phyloP scores from a whole-genome alignment of 1,140 invertebrate genomes.

The Octopus sinensis region DNA sequence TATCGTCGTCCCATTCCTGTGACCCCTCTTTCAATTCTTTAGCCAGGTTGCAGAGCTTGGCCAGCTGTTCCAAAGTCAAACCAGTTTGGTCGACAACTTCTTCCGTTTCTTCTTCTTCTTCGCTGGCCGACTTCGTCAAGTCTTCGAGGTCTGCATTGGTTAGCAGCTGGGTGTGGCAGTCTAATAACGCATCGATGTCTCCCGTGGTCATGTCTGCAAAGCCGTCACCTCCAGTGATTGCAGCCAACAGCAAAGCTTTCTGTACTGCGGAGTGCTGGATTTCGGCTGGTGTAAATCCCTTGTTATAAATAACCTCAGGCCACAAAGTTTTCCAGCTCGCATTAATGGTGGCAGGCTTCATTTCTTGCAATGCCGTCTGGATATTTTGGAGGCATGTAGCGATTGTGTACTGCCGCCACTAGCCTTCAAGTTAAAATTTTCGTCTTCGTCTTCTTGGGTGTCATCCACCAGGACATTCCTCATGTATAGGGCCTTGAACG shows the following conservation, averaged over 20 bases:
- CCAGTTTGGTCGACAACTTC: not conserved
- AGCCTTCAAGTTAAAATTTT: not conserved
- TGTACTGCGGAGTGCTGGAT: not conserved
- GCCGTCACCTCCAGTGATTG: not conserved
- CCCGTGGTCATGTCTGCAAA: not conserved
- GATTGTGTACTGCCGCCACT: not conserved
- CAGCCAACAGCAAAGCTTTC: not conserved
- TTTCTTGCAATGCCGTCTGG: not conserved
- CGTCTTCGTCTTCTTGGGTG: not conserved
- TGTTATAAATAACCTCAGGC: not conserved
- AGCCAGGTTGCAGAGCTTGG: not conserved
- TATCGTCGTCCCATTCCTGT: not conserved
- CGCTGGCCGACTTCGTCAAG: not conserved
- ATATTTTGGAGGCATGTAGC: not conserved
- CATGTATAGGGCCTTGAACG: conserved; percentile 19
- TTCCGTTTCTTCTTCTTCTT: not conserved
- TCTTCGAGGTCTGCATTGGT: not conserved
- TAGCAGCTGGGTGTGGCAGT: not conserved
- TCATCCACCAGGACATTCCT: not conserved
- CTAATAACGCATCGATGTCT: not conserved
- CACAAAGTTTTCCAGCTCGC: not conserved
- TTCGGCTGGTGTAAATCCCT: not conserved
- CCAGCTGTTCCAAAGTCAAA: not conserved
- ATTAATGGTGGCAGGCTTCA: not conserved
- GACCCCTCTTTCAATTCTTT: not conserved